Conservation (phyloP, 1,140 invertebrate species). For the Scaptomyza hsui region DNA sequence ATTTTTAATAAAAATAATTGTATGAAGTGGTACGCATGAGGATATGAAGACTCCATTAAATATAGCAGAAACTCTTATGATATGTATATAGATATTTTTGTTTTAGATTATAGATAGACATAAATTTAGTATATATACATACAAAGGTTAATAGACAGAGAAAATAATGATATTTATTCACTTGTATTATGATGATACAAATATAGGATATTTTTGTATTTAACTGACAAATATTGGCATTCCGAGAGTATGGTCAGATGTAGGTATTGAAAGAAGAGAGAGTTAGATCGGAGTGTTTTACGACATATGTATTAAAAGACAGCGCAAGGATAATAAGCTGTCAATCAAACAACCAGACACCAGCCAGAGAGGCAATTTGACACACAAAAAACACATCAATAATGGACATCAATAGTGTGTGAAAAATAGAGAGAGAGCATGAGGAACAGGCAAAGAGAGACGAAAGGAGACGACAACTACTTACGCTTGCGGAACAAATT, state of each 20-base stretch:
- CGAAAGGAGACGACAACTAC: constrained; percentile 48
- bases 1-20: too few species aligned
- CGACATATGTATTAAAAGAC: not conserved
- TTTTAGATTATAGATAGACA: constrained; percentile 1
- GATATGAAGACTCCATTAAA: not conserved
- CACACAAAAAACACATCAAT: constrained; percentile 5
- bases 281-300: not conserved
- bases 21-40: too few species aligned
- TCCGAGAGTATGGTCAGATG: not conserved
- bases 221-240: constrained; percentile 1
- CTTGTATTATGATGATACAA: not conserved
- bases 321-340: not conserved
- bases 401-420: constrained; percentile 21
- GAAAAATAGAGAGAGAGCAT: constrained; percentile 3
- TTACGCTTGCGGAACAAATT: constrained; percentile 74
- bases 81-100: not conserved
- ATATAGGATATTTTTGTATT: too few species aligned
- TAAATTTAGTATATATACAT: not conserved
- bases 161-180: constrained; percentile 1
- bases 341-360: not conserved
- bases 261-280: not conserved
- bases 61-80: not conserved
- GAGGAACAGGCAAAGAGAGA: constrained; percentile 14
- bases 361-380: not conserved
- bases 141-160: constrained; percentile 13